Evolutionary conservation across 2,888 invertebrate species (phyloP), one percentile per base, ranked within the genome.

Genomic region (Oscheius myriophilus): DNA sequence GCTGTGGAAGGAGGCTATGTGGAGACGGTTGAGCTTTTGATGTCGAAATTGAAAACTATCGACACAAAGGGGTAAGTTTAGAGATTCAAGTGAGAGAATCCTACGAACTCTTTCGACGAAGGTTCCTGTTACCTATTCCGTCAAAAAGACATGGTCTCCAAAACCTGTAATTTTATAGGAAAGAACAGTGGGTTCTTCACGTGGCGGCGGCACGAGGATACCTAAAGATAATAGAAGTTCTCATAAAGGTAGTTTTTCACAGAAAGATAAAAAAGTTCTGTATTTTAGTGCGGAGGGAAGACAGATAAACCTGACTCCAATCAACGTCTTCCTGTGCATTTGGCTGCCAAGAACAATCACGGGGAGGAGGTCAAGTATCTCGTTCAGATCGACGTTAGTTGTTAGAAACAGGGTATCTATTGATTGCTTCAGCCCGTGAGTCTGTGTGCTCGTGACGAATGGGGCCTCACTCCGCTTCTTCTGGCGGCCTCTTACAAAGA

Each of bases 1-100:
- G 75, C 78, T 0, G 75, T 78, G 1, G 76, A 78, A 53, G 76
- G 76, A 65, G 73, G 76, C 43, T 74, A 80, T 74, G 67, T 74
- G 11, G 57, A 71, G 16, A 75, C 77, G 2, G 63, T 72, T 23
- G 54, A 67, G 46, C 71, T 77, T 57, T 61, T 75, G 25, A 62
- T 69, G 51, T 58, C 67, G 41, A 67, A 72, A 25, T 65, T 11
- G 12, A 57, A 64, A 51, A 68, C 65, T 26, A 49, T 55, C 12
- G 51, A 49, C 16, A 66, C 66, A 14, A 72, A 67, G 68, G 71
- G 25, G 25, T 33, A 3, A 6, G n/a, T 49, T 61, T 7, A 6
- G 46, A 33, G 39, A 46, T 14, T 39, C 46, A n/a, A 25, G 46
- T 61, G 61, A n/a, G n/a, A n/a, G n/a, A n/a, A n/a, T n/a, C n/a